phyloP scores from a whole-genome alignment of 2,797 vertebrate species.

The Phataginus tricuspis region DNA sequence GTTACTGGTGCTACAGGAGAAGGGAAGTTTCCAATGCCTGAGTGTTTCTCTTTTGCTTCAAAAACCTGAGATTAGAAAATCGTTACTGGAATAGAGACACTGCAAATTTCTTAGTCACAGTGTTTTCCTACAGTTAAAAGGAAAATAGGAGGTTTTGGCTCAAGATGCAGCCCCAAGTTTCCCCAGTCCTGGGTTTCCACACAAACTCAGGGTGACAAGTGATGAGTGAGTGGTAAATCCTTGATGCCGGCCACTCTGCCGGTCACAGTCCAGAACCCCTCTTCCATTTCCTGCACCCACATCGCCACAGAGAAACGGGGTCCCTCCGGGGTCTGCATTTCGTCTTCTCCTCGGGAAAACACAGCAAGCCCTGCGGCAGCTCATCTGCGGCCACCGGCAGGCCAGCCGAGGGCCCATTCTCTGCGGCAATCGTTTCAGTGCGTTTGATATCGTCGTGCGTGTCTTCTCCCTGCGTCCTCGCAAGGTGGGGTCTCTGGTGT shows the following conservation, averaged over 20 bases:
- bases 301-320: fast-evolving
- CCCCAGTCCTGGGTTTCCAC: neutral
- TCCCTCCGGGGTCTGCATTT: neutral
- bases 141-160: neutral
- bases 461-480: neutral
- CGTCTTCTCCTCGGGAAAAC: neutral
- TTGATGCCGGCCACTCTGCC: too few species aligned
- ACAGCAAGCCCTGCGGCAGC: neutral
- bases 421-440: neutral
- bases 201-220: fast-evolving
- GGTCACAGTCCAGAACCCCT: fast-evolving
- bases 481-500: too few species aligned
- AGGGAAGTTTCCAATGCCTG: too few species aligned
- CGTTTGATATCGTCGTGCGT: too few species aligned
- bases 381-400: neutral
- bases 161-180: neutral
- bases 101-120: neutral
- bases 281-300: fast-evolving
- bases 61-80: neutral
- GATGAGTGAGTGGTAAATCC: fast-evolving
- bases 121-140: neutral
- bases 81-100: neutral
- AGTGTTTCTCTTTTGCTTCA: neutral
- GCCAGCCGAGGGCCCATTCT: neutral
- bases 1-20: neutral